A percentile compares a stretch with the other conserved stretches of the same genome.
Conservation (phyloP, 2,888 invertebrate species). For the Melanostoma scalare region DNA sequence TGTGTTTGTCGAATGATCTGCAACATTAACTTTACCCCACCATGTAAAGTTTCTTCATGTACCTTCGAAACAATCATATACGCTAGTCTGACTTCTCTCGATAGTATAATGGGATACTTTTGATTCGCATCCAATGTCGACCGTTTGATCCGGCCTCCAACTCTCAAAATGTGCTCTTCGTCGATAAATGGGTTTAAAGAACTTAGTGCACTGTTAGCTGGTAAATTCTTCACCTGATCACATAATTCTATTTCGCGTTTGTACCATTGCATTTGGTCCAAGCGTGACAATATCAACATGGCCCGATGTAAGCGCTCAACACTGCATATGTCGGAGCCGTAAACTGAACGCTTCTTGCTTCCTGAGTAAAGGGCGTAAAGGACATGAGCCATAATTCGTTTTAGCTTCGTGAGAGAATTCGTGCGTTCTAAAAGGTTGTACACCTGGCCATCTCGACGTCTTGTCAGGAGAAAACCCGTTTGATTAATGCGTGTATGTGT, state of each 20-base stretch:
- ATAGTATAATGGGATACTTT: constrained; percentile 31
- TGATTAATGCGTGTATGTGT: constrained; percentile 5
- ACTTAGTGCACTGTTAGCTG: constrained; percentile 13
- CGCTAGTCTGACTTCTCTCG: constrained; percentile 15
- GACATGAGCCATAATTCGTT: constrained; percentile 27
- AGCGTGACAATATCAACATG: constrained; percentile 12
- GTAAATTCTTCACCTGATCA: constrained; percentile 14
- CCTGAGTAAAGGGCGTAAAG: constrained; percentile 15
- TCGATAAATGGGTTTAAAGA: constrained; percentile 32
- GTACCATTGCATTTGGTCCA: constrained; percentile 33
- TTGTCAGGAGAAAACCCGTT: constrained; percentile 13
- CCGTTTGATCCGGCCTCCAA: constrained; percentile 40
- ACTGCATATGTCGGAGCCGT: constrained; percentile 5
- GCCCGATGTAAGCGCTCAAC: constrained; percentile 17
- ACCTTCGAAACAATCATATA: constrained; percentile 7
- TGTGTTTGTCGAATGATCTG: constrained; percentile 25
- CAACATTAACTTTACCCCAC: constrained; percentile 5
- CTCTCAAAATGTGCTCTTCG: constrained; percentile 18
- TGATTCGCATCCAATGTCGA: constrained; percentile 24
- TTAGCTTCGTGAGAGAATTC: constrained; percentile 14
- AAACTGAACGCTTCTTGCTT: neutral
- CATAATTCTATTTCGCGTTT: constrained; percentile 19
- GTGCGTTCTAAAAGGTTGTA: constrained; percentile 5
- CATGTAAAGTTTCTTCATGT: constrained; percentile 24
- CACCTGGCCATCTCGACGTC: constrained; percentile 17